A percentile compares a stretch with the other conserved stretches of the same genome.
Conservation (phyloP, 1,140 invertebrate species). For the Contarinia nasturtii region DNA sequence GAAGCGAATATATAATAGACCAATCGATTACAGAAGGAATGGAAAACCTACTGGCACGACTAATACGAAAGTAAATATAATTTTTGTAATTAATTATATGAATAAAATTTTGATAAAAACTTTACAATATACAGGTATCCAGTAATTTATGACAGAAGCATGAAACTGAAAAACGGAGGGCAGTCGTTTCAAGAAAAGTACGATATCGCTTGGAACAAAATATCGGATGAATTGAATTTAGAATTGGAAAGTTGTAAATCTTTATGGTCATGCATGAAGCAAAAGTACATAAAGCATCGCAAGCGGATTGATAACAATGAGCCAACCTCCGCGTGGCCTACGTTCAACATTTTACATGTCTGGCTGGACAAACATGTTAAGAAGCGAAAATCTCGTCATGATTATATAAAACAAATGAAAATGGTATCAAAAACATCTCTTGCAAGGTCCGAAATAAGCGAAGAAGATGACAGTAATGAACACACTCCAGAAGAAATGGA, state of each 20-base stretch:
- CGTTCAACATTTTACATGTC: neutral
- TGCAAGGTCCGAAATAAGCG: too few relatives aligned
- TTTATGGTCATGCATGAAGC: neutral
- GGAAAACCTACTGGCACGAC: neutral
- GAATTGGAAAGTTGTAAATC: conserved; percentile 1
- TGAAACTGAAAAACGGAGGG: neutral
- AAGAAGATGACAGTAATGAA: too few relatives aligned
- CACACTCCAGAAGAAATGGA: too few relatives aligned
- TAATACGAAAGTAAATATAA: neutral
- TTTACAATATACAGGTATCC: too few relatives aligned
- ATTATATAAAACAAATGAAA: too few relatives aligned
- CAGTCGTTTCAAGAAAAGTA: neutral
- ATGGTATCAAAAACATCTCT: too few relatives aligned
- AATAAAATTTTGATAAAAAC: too few relatives aligned
- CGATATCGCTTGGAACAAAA: neutral
- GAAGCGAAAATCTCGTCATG: neutral
- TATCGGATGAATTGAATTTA: neutral
- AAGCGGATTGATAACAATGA: neutral
- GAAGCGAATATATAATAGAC: neutral
- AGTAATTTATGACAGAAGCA: neutral
- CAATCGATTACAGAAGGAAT: neutral
- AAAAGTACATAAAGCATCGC: conserved; percentile 1
- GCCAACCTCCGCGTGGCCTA: neutral
- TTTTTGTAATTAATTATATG: too few relatives aligned
- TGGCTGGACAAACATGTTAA: neutral